Base-by-base conservation (phyloP, 2,888 invertebrate genomes). In the Sialis lutaria region DNA sequence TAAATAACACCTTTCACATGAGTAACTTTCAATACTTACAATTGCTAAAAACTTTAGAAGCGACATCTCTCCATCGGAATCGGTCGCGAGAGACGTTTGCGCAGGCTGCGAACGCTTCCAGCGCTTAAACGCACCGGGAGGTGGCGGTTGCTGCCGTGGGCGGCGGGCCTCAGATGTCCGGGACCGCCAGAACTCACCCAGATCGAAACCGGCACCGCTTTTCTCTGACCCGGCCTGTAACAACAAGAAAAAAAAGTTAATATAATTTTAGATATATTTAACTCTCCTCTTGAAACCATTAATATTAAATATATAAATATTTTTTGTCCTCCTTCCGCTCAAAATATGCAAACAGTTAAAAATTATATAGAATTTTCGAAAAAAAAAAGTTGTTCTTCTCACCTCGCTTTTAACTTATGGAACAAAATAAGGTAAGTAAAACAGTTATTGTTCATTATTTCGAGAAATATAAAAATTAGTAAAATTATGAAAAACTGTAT, bases 41-140 rank as follows among this genome's bases (percentile, higher is more conserved):
- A 83, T 78, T 58, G 83, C 83, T 64, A 86, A 67, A 63, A 82
- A 82, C 67, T 85, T 83, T 55, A 85, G 72, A 54, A 72, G 57
- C 2, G 70, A 68, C 64, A 69, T 68, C 48, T 69, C 68, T 49
- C 70, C 68, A 49, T 63, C 61, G 42, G 50, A 49, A 34, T 51
- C 51, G 32, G 52, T 55, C 42, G 53, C 51, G 6, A 13, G 50
- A 31, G 51, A 42, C 9, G 53, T 50, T 31, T 55, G 49, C 50
- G 33, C 33, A 42, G 40, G 32, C 33, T 4, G 42, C 12, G 43
- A 48, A 40, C 42, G 47, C 13, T 44, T 50, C 48, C 65, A 65
- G 52, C 61, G 55, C 53, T 62, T 64, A 57, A 65, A 64, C 9
- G 62, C 60, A 49, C 58, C 60, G 50, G 33, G 42, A 8, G 37